Conservation (phyloP, 2,113 vertebrate genomes). For the Coregonus clupeaformis region DNA sequence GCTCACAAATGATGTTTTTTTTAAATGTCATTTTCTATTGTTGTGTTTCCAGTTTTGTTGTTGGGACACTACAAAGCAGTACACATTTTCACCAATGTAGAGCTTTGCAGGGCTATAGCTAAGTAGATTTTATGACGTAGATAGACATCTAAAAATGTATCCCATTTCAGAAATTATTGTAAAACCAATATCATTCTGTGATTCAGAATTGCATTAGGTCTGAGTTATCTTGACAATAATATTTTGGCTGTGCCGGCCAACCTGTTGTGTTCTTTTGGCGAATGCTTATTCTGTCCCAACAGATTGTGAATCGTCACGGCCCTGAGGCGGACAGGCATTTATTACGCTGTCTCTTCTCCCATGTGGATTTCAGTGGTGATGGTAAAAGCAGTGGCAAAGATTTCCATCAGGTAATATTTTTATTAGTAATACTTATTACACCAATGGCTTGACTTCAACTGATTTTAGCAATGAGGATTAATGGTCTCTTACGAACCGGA, state of each 20-base stretch:
- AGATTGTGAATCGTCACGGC: slow-evolving; percentile 99
- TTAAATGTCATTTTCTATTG: no score
- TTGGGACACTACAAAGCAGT: neutral
- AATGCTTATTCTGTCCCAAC: slow-evolving; percentile 13
- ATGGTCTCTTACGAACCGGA: no score
- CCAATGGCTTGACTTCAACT: neutral
- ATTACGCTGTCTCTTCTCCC: slow-evolving; percentile 99
- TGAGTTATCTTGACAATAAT: neutral
- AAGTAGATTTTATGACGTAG: neutral
- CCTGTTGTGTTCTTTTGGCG: neutral
- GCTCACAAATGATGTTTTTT: neutral
- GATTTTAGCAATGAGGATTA: neutral
- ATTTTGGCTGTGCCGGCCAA: neutral
- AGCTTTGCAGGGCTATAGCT: neutral
- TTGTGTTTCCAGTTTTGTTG: neutral
- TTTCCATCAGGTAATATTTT: slow-evolving; percentile 95
- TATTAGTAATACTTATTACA: neutral
- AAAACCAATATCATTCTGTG: neutral
- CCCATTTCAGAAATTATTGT: no score
- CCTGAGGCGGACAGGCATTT: slow-evolving; percentile 99
- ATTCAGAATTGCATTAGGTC: neutral
- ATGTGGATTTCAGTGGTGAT: slow-evolving; percentile 99
- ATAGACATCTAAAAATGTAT: neutral
- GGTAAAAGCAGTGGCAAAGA: slow-evolving; percentile 99
- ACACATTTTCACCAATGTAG: neutral